phyloP scores from a whole-genome alignment of 2,797 vertebrate species.

The Bovichtus variegatus region DNA sequence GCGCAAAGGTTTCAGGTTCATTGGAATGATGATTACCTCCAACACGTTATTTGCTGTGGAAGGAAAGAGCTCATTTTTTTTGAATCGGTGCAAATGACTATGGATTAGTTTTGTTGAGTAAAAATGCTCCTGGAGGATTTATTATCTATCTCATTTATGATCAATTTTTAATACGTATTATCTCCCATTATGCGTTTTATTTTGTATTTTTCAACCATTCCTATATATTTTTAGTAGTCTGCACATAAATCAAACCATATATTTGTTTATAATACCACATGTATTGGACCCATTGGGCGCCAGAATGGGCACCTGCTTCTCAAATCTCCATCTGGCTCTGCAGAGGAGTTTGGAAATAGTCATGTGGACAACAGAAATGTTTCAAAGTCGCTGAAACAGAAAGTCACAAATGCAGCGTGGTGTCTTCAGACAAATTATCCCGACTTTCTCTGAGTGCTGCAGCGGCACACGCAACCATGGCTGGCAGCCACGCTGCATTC shows the following conservation, averaged over 20 bases:
- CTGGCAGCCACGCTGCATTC: conserved; percentile 39
- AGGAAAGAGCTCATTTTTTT: conserved; percentile 42
- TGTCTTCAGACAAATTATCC: conserved; percentile 47
- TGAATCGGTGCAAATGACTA: conserved; percentile 14
- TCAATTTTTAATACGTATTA: not conserved
- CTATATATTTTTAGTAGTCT: not conserved
- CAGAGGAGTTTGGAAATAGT: conserved; percentile 29
- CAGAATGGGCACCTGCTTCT: conserved; percentile 17
- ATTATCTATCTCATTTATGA: not conserved
- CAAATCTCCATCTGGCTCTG: conserved; percentile 27
- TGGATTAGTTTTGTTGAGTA: not conserved
- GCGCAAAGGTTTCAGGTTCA: conserved; percentile 42
- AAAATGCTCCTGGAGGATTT: not conserved
- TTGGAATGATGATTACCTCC: conserved; percentile 48
- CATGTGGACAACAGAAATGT: not conserved
- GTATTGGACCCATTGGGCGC: not conserved
- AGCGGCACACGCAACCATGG: not conserved
- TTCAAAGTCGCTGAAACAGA: conserved; percentile 38
- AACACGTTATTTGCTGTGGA: conserved; percentile 13
- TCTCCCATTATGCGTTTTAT: not conserved
- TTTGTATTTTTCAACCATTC: not conserved
- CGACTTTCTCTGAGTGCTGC: conserved; percentile 30
- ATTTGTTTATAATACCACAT: not conserved
- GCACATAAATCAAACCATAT: not conserved
- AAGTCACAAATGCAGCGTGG: conserved; percentile 9